Percentiles rank a stretch among this genome's conserved stretches.
phyloP scores from a whole-genome alignment of 2,888 invertebrate species.

The Nymphalis urticae region DNA sequence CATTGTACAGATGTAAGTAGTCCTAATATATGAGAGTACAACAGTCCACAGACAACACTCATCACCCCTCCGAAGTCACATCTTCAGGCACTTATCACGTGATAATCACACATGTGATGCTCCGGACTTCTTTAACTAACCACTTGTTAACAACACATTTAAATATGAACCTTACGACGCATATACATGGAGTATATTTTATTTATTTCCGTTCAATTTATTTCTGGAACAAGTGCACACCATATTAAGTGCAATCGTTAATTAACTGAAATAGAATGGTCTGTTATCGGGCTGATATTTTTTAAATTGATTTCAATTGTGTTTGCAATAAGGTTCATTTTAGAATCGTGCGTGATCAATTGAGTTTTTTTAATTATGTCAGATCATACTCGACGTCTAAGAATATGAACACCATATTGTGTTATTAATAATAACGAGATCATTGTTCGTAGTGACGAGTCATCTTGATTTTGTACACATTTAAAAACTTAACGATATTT shows the following conservation, averaged over 20 bases:
- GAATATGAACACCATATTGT: constrained; percentile 5
- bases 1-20: too few species aligned
- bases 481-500: neutral
- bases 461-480: neutral
- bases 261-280: constrained; percentile 45
- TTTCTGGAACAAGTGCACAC: constrained; percentile 45
- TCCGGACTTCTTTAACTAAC: constrained; percentile 38
- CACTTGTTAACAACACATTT: constrained; percentile 35
- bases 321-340: constrained; percentile 22
- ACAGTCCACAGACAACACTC: constrained; percentile 1
- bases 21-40: too few species aligned
- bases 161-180: constrained; percentile 3
- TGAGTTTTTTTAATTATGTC: constrained; percentile 31
- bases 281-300: constrained; percentile 26
- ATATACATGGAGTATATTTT: constrained; percentile 16
- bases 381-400: constrained; percentile 18
- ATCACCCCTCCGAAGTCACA: constrained; percentile 9
- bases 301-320: constrained; percentile 25
- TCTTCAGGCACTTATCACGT: constrained; percentile 33
- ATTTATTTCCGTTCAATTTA: constrained; percentile 17
- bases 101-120: constrained; percentile 35
- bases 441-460: neutral
- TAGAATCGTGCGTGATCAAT: neutral
- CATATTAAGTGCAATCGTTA: constrained; percentile 46
- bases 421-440: constrained; percentile 1